Evolutionary conservation across 1,140 invertebrate species (phyloP), one percentile per base, ranked within the genome.

Genomic region (Aphelinus atriplicis): DNA sequence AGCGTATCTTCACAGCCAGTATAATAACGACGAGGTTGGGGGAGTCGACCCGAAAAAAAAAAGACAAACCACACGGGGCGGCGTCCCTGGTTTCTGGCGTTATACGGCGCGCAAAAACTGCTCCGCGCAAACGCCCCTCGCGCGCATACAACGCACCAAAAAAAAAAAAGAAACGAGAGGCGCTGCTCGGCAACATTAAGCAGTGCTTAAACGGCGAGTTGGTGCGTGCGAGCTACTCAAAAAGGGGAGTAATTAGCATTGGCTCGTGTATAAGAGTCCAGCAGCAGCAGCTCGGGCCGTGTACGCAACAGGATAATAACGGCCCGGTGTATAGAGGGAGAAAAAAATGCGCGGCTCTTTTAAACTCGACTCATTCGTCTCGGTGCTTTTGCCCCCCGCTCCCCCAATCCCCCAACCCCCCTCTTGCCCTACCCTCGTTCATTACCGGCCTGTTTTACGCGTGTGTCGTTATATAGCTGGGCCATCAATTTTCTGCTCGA

Each of bases 401-500:
- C 26, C 26, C 26, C 26, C 26, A 0, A 26, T 26, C 26, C 26
- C 26, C 26, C 26, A 26, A 26, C 26, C 26, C 26, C 26, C 26
- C 53, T 65, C 50, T 48, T 7, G 46, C 47, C 63, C 53, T 53
- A 50, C 68, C 48, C 48, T 73, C 7, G 53, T 51, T 62, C 48
- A 53, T 67, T 61, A 61, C 46, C 6, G 26, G 45, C 43, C 43
- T 68, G 10, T 3, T 50, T 60, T 7, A 6, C 10, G 43, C 46
- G 43, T 48, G 46, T 5, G 26, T 45, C 60, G 5, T 45, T 48
- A 10, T 56, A 45, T 43, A 10, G 6, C 9, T n/a, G 62, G 48
- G 60, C 57, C 71, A 66, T 66, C 71, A 60, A 73, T 73, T 66
- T 50, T 45, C 42, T 0, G 2, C 2, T 50, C 1, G 46, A 72